phyloP scores from a whole-genome alignment of 2,113 vertebrate species.

The Bostrychus sinensis region DNA sequence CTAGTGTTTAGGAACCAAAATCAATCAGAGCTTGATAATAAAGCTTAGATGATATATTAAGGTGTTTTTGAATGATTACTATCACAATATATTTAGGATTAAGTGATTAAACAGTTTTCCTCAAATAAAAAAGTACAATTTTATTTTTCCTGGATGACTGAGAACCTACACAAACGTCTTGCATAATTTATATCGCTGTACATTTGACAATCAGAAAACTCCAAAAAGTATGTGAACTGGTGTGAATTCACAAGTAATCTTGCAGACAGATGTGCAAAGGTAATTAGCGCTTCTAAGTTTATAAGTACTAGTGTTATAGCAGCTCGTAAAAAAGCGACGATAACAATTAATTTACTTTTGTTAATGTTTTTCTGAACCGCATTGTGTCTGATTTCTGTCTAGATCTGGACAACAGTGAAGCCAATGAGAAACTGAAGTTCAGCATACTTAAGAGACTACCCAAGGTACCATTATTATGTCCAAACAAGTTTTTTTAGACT shows the following conservation, averaged over 20 bases:
- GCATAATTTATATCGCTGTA: background rate
- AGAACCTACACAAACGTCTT: too few relatives aligned
- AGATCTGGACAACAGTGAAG: constrained; percentile 90
- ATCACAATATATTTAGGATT: too few relatives aligned
- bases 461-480: constrained; percentile 76
- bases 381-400: constrained; percentile 18
- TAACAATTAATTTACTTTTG: background rate
- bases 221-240: background rate
- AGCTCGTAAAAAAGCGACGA: too few relatives aligned
- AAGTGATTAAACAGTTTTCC: too few relatives aligned
- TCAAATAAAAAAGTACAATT: too few relatives aligned
- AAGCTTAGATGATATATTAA: too few relatives aligned
- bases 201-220: background rate
- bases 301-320: too few relatives aligned
- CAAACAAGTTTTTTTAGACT: background rate
- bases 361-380: background rate
- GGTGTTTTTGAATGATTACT: too few relatives aligned
- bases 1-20: too few relatives aligned
- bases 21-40: too few relatives aligned
- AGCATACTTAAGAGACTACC: constrained; percentile 90
- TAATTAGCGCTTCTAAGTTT: background rate
- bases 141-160: too few relatives aligned
- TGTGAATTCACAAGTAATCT: background rate
- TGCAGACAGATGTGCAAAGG: background rate
- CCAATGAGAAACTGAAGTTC: constrained; percentile 89